phyloP scores from a whole-genome alignment of 1,140 invertebrate species.

The Diachasmimorpha longicaudata region DNA sequence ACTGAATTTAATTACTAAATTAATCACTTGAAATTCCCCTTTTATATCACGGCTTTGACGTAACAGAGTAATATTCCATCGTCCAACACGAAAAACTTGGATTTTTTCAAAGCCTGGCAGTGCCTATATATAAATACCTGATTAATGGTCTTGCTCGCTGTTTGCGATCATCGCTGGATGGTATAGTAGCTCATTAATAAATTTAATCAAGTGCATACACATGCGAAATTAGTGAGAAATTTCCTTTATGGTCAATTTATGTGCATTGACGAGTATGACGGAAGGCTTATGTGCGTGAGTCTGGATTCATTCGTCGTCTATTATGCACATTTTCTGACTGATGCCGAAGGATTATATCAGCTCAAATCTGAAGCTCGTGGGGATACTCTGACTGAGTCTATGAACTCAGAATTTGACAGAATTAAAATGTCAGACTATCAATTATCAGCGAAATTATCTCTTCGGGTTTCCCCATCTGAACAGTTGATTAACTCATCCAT shows the following conservation, averaged over 20 bases:
- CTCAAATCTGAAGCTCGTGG: too few relatives aligned
- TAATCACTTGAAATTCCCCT: conserved; percentile 6
- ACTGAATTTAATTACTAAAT: background rate
- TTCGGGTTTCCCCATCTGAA: too few relatives aligned
- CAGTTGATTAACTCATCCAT: too few relatives aligned
- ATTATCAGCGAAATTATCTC: too few relatives aligned
- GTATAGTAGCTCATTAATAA: background rate
- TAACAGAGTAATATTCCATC: conserved; percentile 30
- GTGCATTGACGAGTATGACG: too few relatives aligned
- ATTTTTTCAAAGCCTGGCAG: conserved; percentile 45
- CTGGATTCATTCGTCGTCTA: too few relatives aligned
- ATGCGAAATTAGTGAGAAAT: background rate
- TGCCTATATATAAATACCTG: conserved; percentile 41
- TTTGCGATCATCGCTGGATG: conserved; percentile 2
- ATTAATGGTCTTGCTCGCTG: conserved; percentile 13
- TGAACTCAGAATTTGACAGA: too few relatives aligned
- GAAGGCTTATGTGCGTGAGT: too few relatives aligned
- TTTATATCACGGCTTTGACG: conserved; percentile 34
- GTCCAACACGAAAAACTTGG: conserved; percentile 38
- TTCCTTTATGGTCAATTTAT: background rate
- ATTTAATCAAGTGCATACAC: background rate
- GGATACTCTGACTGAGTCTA: too few relatives aligned
- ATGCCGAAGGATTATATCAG: too few relatives aligned
- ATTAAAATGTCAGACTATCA: too few relatives aligned
- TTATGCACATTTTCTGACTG: too few relatives aligned